Evolutionary conservation across 2,888 invertebrate species (phyloP), one percentile per base, ranked within the genome.

Genomic region (Drosophila longiperda): DNA sequence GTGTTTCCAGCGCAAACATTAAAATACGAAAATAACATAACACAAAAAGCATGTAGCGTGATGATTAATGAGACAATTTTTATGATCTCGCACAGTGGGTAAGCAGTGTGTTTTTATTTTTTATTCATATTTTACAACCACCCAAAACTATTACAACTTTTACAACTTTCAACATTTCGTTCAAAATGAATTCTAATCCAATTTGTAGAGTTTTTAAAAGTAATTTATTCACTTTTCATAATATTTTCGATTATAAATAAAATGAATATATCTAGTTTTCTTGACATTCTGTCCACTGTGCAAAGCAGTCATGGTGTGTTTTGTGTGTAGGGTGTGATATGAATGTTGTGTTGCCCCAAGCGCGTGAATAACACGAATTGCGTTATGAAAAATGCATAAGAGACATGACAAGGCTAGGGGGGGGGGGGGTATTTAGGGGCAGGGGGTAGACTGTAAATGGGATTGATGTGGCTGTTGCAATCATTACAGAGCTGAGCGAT

Each of bases 61-160:
- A 91, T 91, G 91, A 91, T 91, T 87, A 91, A 91, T 91, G 91
- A 82, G 89, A 82, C 89, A 87, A 90, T 88, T 89, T 90, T 87
- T 86, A 81, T 83, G 75, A 61, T 72, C 60, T 34, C 49, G 82
- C 73, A 84, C 87, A 74, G 87, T 84, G 85, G 74, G 38, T 4
- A 12, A 36, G 23, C 53, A 54, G 29, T 29, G 26, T 26, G 26
- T 4, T 26, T 26, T 26, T 23, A 3, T 26, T 29, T 9, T 23
- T 26, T 49, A 2, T 26, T 26, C 2, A n/a, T 54, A 4, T n/a
- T 4, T 12, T 11, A 12, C 8, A 0, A n/a, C n/a, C 8, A 8
- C 4, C 11, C 11, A 8, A n/a, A 38, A 26, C 9, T 12, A 55
- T 38, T 4, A 29, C 29, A 29, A n/a, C 12, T n/a, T 7, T 12